Base-by-base conservation (phyloP, 2,888 invertebrate genomes). In the Pediacus dermestoides region DNA sequence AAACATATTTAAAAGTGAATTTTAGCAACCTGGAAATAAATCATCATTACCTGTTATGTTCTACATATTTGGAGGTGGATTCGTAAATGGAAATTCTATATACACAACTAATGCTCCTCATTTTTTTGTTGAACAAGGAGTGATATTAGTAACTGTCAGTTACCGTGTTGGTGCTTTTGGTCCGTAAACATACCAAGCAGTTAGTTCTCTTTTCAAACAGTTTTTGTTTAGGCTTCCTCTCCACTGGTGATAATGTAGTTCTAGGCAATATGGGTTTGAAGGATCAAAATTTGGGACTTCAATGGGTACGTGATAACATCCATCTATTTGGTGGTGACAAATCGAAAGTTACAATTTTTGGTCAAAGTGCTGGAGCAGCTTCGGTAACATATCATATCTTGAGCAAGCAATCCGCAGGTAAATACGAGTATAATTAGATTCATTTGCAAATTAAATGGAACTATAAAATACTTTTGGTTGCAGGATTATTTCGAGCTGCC, bases 1-100 rank as follows among this genome's bases (percentile, higher is more conserved):
- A n/a, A n/a, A n/a, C n/a, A n/a, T n/a, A n/a, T n/a, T n/a, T n/a
- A n/a, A n/a, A n/a, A n/a, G n/a, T n/a, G n/a, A n/a, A n/a, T 7
- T 26, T 3, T 28, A 44, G 45, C 4, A 35, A 16, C 42, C 41
- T 18, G 23, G 39, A 6, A 23, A 31, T 11, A 37, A 38, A 1
- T 9, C 46, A 11, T 31, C 49, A 4, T 38, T 67, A 30, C 66
- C 70, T 9, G 70, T 70, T 0, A 53, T 70, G 39, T 57, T 69
- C 7, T 64, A 57, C 39, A 60, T 70, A 30, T 68, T 70, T 42
- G 68, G 69, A 2, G 70, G 70, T 4, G 66, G 61, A 3, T 70
- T 66, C 44, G 58, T 63, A 43, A 50, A 48, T 13, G 68, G 70
- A 1, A 39, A 51, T n/a, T 60, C 60, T 2, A 31, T 25, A 26